Percentiles rank a stretch among this genome's conserved stretches.
phyloP scores from a whole-genome alignment of 1,140 invertebrate species.

The Achroia grisella region DNA sequence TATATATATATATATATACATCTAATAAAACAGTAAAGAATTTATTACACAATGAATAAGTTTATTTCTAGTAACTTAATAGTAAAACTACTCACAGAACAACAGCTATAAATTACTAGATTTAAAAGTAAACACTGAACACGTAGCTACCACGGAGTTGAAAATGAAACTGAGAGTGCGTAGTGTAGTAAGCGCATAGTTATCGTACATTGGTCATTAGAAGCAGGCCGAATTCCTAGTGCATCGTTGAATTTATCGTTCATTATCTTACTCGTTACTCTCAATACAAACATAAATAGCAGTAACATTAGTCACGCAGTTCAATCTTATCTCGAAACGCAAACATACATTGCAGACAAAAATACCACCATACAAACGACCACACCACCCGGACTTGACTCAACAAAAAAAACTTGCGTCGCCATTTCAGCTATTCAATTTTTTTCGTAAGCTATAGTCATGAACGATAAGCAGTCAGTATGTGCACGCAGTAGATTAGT shows the following conservation, averaged over 20 bases:
- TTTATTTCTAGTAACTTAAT: too few relatives aligned
- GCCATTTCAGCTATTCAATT: too few relatives aligned
- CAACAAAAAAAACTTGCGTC: too few relatives aligned
- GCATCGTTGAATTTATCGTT: constrained; percentile 36
- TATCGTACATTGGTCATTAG: constrained; percentile 29
- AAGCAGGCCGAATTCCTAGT: constrained; percentile 33
- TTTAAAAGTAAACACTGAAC: constrained; percentile 6
- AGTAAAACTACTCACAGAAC: too few relatives aligned
- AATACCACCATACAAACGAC: constrained; percentile 15
- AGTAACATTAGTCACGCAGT: constrained; percentile 39
- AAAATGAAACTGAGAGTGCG: constrained; percentile 35
- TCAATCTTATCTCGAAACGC: constrained; percentile 21
- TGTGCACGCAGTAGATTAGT: too few relatives aligned
- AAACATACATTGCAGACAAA: constrained; percentile 22
- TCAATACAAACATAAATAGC: constrained; percentile 38
- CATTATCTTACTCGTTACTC: constrained; percentile 35
- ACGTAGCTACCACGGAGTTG: constrained; percentile 15
- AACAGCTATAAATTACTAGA: too few relatives aligned
- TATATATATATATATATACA: too few relatives aligned
- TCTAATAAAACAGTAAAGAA: too few relatives aligned
- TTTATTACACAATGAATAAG: too few relatives aligned
- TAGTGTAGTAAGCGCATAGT: constrained; percentile 7
- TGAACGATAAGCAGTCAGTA: too few relatives aligned
- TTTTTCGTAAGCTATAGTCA: too few relatives aligned
- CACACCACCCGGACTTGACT: neutral